Percentiles rank a stretch among this genome's conserved stretches.
Conservation (phyloP, 2,888 invertebrate species). For the Cremastinae sp. region DNA sequence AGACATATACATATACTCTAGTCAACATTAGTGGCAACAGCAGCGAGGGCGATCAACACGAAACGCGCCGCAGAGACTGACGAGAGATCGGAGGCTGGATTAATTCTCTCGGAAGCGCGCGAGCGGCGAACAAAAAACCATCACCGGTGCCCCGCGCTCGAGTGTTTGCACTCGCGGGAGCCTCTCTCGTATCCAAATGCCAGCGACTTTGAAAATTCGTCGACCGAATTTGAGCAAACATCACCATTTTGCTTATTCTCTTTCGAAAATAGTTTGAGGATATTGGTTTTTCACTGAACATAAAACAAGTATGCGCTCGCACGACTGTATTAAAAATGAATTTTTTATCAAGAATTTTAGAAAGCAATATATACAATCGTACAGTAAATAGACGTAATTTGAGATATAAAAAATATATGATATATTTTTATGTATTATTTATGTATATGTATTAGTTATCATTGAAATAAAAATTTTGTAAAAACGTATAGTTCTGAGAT, state of each 20-base stretch:
- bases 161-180: no score
- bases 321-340: not conserved
- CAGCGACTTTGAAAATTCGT: not conserved
- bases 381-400: no score
- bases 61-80: conserved; percentile 33
- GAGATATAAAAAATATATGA: no score
- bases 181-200: no score
- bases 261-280: conserved; percentile 2
- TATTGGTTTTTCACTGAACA: conserved; percentile 20
- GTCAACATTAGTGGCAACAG: conserved; percentile 9
- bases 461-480: no score
- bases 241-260: not conserved
- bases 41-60: conserved; percentile 43
- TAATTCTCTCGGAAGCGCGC: conserved; percentile 19
- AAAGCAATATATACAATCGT: no score
- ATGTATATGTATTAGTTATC: no score
- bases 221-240: conserved; percentile 29
- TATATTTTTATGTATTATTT: no score
- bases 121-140: conserved; percentile 14
- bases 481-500: no score
- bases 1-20: conserved; percentile 4
- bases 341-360: no score
- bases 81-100: conserved; percentile 25
- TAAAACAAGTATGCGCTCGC: not conserved
- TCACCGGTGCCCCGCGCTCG: not conserved